Base-by-base conservation (phyloP, 1,140 invertebrate species). In the Stenopsyche tienmushanensis region DNA sequence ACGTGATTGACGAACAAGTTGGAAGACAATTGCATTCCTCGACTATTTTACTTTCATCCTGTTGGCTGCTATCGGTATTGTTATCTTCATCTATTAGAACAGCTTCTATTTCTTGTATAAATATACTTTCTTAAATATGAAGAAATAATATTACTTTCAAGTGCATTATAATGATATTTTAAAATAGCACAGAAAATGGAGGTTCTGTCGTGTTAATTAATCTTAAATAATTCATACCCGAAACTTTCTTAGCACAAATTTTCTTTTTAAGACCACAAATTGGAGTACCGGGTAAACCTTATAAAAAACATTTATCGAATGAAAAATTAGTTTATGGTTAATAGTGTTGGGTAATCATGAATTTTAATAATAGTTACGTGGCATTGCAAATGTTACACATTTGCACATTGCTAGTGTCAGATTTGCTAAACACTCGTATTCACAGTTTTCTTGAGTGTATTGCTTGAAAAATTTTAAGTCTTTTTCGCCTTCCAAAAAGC, bases 391-490 rank as follows among this genome's bases (percentile, higher is more conserved):
- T 15, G 44, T 5, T 8, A 18, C 44, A 18, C 44, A 47, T 47
- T 15, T 15, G 18, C 44, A 47, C 7, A 9, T 7, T 5, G 44
- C 34, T 1, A 83, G 72, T 0, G 87, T 89, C 50, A 81, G 86
- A 72, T 88, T 88, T 1, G 86, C 81, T 64, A 87, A 78, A 68
- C 87, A 88, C 73, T 89, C 87, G 5, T 86, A 72, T 34, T 86
- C 77, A 66, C 87, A 89, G 68, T 87, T 88, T 39, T 80, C 78
- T 71, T 88, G 85, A 0, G 85, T 87, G 70, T 89, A 89, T 3
- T 83, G 83, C 64, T 81, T 78, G 66, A 81, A 86, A 69, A 78
- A 84, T 20, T 73, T 73, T 18, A 85, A 69, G 9, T 72, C 67
- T 15, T 80, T 75, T 67, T 85, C 83, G 10, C 72, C 59, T 17